Conservation (phyloP, 1,140 invertebrate species). For the Alviniconcha marisindica region DNA sequence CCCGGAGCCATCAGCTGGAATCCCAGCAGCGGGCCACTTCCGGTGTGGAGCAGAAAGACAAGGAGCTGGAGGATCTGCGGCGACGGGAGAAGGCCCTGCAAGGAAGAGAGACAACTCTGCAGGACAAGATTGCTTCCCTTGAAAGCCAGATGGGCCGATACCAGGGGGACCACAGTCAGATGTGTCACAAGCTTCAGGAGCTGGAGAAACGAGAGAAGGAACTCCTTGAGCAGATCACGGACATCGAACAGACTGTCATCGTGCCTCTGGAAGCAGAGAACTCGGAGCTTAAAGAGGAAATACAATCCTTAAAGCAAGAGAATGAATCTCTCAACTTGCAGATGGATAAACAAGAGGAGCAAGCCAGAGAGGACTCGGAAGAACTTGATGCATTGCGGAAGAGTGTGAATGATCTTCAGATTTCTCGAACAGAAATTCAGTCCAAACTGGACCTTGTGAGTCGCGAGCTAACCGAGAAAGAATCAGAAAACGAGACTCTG, state of each 20-base stretch:
- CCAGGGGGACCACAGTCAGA: conserved; percentile 34
- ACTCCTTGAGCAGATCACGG: conserved; percentile 46
- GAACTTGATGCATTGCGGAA: conserved; percentile 23
- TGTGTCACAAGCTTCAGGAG: conserved; percentile 27
- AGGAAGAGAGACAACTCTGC: conserved; percentile 8
- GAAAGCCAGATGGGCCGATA: background rate
- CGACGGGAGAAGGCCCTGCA: conserved; percentile 12
- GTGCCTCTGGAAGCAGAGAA: conserved; percentile 51
- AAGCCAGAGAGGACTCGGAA: background rate
- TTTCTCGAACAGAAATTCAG: conserved; percentile 7
- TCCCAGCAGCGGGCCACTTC: background rate
- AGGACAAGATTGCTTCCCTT: background rate
- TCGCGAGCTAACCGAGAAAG: background rate
- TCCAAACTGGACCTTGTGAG: conserved; percentile 9
- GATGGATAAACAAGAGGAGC: conserved; percentile 34
- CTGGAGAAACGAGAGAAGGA: conserved; percentile 48
- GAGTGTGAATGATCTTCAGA: conserved; percentile 19
- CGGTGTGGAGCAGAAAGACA: conserved; percentile 16
- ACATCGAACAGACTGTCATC: conserved; percentile 48
- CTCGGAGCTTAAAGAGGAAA: conserved; percentile 46
- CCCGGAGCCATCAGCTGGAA: conserved; percentile 14
- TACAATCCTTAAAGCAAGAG: conserved; percentile 40
- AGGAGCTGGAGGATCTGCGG: background rate
- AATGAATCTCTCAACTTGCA: conserved; percentile 35
- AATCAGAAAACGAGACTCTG: conserved; percentile 43